Conservation (phyloP, 2,888 invertebrate genomes). For the Octonoba sinensis region DNA sequence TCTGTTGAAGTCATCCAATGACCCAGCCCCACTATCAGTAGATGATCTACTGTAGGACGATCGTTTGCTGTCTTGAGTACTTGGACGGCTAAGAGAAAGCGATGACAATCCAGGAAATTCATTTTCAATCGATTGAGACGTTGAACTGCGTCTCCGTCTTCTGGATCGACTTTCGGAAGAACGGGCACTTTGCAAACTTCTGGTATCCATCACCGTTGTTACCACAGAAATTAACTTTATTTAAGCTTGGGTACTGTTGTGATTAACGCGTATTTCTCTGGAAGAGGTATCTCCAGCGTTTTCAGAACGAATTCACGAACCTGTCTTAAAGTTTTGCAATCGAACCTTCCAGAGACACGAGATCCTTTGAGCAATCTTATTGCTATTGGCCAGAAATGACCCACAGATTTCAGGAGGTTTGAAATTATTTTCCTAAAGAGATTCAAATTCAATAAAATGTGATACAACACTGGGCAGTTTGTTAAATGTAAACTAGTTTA, state of each 20-base stretch:
- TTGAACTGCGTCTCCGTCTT: not conserved
- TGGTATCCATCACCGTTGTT: too few species aligned
- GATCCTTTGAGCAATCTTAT: conserved; percentile 47
- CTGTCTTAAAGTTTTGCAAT: conserved; percentile 29
- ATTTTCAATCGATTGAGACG: conserved; percentile 14
- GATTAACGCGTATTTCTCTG: conserved; percentile 21
- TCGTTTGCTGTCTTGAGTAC: conserved; percentile 39
- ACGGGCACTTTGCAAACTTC: conserved; percentile 28
- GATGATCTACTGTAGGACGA: conserved; percentile 51
- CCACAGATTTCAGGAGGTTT: conserved; percentile 26
- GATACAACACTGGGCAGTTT: too few species aligned
- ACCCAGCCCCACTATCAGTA: conserved; percentile 52
- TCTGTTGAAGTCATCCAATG: conserved; percentile 48
- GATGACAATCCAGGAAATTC: conserved; percentile 24
- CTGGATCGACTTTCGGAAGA: conserved; percentile 5
- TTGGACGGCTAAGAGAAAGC: conserved; percentile 33
- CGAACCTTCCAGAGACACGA: conserved; percentile 36
- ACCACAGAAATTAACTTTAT: too few species aligned
- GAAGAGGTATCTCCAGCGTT: conserved; percentile 2
- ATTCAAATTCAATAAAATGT: too few species aligned
- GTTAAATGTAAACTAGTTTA: too few species aligned
- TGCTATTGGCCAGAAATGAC: conserved; percentile 34
- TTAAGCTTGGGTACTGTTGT: conserved; percentile 18
- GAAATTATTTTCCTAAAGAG: too few species aligned
- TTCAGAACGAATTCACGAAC: conserved; percentile 35